A percentile compares a stretch with the other conserved stretches of the same genome.
These are phyloP conservation scores for Carduelis carduelis DNA, from an alignment of 2,797 vertebrate species.

Conservation along the genomic window DNA sequence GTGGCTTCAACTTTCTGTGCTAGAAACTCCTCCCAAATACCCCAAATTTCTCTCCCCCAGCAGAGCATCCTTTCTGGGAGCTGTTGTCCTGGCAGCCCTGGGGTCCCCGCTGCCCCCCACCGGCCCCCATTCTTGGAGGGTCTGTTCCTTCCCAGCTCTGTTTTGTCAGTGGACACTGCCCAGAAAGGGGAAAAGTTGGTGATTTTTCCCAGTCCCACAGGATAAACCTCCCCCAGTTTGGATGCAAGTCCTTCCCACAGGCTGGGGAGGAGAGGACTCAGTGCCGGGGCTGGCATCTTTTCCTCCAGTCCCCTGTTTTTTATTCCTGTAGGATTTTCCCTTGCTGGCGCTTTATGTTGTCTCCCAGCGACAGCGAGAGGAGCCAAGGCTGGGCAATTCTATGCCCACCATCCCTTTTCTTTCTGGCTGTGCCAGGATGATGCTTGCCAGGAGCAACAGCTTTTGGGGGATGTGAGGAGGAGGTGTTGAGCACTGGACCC, in stretches of 20 bases:
- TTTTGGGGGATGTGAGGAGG: neutral
- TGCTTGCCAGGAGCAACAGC: conserved; percentile 9
- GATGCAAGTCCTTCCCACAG: neutral
- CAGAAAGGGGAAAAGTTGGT: neutral
- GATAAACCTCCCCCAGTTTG: neutral
- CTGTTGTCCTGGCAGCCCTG: neutral
- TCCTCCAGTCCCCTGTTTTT: neutral
- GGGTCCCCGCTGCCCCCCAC: fast-evolving
- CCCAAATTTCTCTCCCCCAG: neutral
- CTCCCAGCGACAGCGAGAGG: neutral
- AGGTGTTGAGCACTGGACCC: neutral
- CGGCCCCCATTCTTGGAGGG: neutral
- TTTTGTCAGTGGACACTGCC: fast-evolving
- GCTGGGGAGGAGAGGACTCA: neutral
- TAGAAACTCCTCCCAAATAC: neutral
- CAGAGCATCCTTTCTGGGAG: neutral
- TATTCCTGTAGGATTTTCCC: neutral
- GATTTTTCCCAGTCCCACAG: neutral
- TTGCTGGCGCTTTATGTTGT: neutral
- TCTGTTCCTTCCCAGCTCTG: neutral
- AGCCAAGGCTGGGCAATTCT: conserved; percentile 7
- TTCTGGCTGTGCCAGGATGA: neutral
- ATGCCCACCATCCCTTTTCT: neutral
- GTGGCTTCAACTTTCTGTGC: fast-evolving
- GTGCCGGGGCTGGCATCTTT: neutral